Percentiles rank a stretch among this genome's conserved stretches.
Evolutionary conservation across 2,797 vertebrate species (phyloP).

Genomic region (Clarias fuscus): DNA sequence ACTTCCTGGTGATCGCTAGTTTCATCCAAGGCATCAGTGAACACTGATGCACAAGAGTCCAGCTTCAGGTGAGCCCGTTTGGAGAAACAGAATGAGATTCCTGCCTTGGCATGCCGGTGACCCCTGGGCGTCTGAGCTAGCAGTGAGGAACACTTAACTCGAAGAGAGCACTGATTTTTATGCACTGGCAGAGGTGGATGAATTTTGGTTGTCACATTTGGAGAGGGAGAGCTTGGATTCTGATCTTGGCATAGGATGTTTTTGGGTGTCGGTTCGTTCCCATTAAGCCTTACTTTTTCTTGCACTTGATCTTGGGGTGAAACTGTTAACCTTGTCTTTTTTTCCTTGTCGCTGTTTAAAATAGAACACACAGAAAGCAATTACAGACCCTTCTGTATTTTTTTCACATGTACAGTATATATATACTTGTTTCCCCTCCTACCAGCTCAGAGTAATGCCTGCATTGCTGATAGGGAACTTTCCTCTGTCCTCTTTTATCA

Average conservation of each 20-base stretch:
- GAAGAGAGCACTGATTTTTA: slow-evolving; percentile 51
- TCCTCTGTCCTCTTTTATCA: background rate
- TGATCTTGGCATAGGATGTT: slow-evolving; percentile 46
- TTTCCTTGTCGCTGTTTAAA: slow-evolving; percentile 78
- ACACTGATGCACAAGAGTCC: slow-evolving; percentile 94
- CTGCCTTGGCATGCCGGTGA: slow-evolving; percentile 71
- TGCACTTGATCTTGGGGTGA: slow-evolving; percentile 71
- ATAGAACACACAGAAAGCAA: slow-evolving; percentile 8
- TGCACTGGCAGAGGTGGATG: slow-evolving; percentile 48
- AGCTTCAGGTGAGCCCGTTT: slow-evolving; percentile 87
- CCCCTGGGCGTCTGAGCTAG: slow-evolving; percentile 39
- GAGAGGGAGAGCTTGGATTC: slow-evolving; percentile 59
- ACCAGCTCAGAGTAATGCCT: background rate
- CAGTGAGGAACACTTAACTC: slow-evolving; percentile 34
- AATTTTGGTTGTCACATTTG: slow-evolving; percentile 52
- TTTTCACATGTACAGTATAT: too few relatives aligned
- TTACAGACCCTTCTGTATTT: background rate
- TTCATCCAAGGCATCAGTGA: slow-evolving; percentile 90
- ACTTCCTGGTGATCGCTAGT: slow-evolving; percentile 78
- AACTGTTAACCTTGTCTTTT: slow-evolving; percentile 74
- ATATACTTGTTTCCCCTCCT: background rate
- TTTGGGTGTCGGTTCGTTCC: slow-evolving; percentile 61
- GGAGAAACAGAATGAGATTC: slow-evolving; percentile 96
- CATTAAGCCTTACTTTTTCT: slow-evolving; percentile 68
- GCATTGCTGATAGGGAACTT: background rate